Percentiles rank a stretch among this genome's conserved stretches.
Conservation (phyloP, 2,113 vertebrate species). For the Sphyrna mokarran region DNA sequence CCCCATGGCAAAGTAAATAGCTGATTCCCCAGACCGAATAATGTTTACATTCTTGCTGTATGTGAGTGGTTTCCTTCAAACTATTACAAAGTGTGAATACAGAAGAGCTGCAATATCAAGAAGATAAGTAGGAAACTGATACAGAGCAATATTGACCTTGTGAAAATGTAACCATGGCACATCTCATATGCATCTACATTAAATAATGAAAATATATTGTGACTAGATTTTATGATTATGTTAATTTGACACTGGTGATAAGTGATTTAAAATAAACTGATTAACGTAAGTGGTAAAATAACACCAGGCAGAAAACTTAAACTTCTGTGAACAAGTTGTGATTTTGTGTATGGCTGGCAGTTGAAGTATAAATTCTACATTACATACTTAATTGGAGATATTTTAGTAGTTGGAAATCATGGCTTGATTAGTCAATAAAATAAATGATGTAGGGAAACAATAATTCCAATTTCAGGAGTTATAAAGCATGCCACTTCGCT, state of each 20-base stretch:
- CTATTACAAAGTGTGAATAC: background rate
- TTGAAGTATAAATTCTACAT: background rate
- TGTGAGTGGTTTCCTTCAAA: background rate
- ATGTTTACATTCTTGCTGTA: background rate
- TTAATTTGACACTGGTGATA: background rate
- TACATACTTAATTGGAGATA: background rate
- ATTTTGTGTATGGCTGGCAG: background rate
- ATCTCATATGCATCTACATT: background rate
- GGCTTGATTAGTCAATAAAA: background rate
- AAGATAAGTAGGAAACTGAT: background rate
- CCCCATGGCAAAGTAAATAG: background rate
- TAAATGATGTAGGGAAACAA: background rate
- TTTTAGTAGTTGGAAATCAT: background rate
- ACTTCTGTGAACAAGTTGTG: background rate
- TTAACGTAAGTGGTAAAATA: background rate
- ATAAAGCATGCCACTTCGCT: slow-evolving; percentile 26
- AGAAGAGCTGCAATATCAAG: background rate
- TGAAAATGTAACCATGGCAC: background rate
- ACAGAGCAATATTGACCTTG: background rate
- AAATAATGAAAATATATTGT: background rate
- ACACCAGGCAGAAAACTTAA: background rate
- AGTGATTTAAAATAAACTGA: background rate
- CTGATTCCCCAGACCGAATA: background rate
- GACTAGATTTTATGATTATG: background rate
- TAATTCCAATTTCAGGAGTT: background rate